Evolutionary conservation across 2,888 invertebrate genomes (phyloP).

Genomic region (Caenorhabditis sinica): DNA sequence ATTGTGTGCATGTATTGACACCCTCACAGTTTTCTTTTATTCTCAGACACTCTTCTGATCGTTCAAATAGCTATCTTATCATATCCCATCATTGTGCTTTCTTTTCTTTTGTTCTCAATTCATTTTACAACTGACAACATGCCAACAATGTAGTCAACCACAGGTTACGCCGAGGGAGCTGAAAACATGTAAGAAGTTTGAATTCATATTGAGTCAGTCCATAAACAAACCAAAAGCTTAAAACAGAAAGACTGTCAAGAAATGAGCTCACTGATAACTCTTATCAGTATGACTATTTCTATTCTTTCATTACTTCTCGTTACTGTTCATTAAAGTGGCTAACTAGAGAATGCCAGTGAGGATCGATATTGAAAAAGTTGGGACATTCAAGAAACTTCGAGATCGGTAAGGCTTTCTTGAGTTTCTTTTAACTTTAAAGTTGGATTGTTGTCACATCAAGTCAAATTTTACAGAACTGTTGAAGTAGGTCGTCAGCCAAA

Average conservation of each 20-base stretch:
- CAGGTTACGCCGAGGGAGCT: too few species aligned
- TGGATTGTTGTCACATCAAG: background rate
- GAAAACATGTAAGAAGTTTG: too few species aligned
- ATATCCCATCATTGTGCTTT: background rate
- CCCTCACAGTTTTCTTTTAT: background rate
- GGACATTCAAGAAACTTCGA: constrained; percentile 1
- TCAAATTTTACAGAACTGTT: background rate
- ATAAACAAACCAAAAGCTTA: background rate
- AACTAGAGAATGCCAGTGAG: background rate
- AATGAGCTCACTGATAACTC: background rate
- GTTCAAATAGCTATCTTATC: background rate
- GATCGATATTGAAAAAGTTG: background rate
- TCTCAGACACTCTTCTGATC: background rate
- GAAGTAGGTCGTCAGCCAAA: background rate
- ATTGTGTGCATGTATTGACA: background rate
- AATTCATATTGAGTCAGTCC: too few species aligned
- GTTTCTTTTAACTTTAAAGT: too few species aligned
- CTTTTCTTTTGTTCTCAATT: background rate
- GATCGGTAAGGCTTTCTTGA: constrained; percentile 3
- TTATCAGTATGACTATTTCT: background rate
- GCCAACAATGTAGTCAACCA: too few species aligned
- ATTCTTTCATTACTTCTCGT: background rate
- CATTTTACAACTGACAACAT: constrained; percentile 1
- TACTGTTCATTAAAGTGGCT: background rate
- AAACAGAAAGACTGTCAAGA: background rate